Evolutionary conservation across 2,888 invertebrate genomes (phyloP).

Genomic region (Melolontha melolontha): DNA sequence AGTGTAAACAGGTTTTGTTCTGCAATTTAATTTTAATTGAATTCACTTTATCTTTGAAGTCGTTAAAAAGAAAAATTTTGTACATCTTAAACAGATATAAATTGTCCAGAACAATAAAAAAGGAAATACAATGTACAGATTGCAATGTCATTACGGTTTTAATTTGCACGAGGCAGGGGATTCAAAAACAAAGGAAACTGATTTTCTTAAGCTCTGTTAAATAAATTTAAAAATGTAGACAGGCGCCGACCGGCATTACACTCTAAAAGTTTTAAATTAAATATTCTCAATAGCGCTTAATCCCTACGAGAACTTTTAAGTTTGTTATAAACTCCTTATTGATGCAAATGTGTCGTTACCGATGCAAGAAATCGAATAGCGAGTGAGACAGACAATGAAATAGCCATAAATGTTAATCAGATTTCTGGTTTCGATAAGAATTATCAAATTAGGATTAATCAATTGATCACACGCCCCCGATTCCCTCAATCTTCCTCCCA

Average conservation of each 20-base stretch:
- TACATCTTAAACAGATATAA: constrained; percentile 25
- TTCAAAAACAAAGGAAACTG: constrained; percentile 29
- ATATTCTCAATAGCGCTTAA: constrained; percentile 45
- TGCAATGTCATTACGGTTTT: constrained; percentile 28
- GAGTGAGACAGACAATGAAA: constrained; percentile 11
- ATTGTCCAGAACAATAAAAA: constrained; percentile 25
- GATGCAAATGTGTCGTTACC: constrained; percentile 48
- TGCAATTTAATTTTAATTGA: constrained; percentile 23
- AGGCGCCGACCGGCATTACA: constrained; percentile 33
- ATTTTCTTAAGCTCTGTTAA: constrained; percentile 28
- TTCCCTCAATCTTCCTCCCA: background rate
- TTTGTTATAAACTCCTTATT: constrained; percentile 46
- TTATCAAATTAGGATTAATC: constrained; percentile 38
- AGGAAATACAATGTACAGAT: constrained; percentile 9
- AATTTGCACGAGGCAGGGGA: constrained; percentile 13
- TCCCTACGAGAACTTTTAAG: constrained; percentile 39
- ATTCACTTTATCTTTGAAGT: constrained; percentile 19
- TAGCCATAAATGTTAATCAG: constrained; percentile 25
- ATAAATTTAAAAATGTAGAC: constrained; percentile 41
- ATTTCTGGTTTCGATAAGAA: constrained; percentile 33
- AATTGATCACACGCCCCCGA: constrained; percentile 30
- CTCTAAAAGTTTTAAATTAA: constrained; percentile 44
- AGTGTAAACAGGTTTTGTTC: constrained; percentile 3
- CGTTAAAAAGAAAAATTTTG: constrained; percentile 26
- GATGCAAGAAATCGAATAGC: constrained; percentile 46